phyloP scores from a whole-genome alignment of 53 echinoderm and acorn worm genomes.

The Paelopatides confundens region DNA sequence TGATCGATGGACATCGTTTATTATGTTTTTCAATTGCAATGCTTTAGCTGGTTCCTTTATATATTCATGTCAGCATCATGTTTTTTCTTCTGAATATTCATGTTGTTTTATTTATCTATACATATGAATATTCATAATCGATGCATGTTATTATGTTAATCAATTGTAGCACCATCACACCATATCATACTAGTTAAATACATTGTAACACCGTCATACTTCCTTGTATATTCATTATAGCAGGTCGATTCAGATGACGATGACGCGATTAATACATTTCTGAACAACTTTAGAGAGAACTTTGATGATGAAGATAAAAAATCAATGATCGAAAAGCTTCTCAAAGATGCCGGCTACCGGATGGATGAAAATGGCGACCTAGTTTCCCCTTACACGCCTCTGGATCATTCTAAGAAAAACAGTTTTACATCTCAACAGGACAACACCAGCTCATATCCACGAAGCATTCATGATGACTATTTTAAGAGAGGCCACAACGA shows the following conservation, averaged over 20 bases:
- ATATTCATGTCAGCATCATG: no score
- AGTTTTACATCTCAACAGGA: not conserved
- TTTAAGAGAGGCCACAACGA: not conserved
- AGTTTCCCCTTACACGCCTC: not conserved
- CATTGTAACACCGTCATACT: no score
- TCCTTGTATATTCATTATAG: no score
- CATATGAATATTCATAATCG: no score
- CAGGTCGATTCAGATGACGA: not conserved
- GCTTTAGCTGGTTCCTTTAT: no score
- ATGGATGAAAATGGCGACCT: not conserved
- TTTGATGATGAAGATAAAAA: conserved; percentile 25
- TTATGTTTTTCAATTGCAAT: no score
- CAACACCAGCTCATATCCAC: not conserved
- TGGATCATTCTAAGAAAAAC: not conserved
- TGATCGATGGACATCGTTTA: no score
- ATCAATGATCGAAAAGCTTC: not conserved
- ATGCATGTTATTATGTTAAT: no score
- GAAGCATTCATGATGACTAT: not conserved
- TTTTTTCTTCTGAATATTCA: no score
- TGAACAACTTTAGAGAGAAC: conserved; percentile 1
- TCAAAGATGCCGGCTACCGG: not conserved
- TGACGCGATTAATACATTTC: not conserved
- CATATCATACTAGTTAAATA: no score
- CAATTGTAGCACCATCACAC: no score
- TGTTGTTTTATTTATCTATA: no score